phyloP scores from a whole-genome alignment of 2,888 invertebrate genomes.

The Amphipoea lucens region DNA sequence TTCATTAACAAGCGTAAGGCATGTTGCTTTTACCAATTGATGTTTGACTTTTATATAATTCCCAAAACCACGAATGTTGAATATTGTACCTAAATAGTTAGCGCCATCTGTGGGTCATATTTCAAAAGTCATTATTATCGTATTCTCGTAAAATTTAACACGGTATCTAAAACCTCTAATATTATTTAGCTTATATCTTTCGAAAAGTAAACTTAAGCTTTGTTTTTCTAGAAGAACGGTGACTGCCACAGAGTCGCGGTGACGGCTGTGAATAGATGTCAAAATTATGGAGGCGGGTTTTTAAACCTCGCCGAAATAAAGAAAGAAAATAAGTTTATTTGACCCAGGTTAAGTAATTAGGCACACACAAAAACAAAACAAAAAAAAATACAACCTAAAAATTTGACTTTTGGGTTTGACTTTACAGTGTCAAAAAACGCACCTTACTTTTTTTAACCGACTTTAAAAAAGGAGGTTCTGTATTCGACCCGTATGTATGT shows the following conservation, averaged over 20 bases:
- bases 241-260: background rate
- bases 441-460: background rate
- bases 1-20: slow-evolving; percentile 28
- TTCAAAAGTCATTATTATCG: background rate
- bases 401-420: background rate
- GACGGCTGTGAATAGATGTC: no score
- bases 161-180: background rate
- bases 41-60: slow-evolving; percentile 23
- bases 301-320: no score
- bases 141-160: background rate
- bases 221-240: background rate
- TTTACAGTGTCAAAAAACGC: background rate
- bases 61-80: background rate
- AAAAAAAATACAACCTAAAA: no score
- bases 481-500: no score
- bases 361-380: no score
- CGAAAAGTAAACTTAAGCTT: background rate
- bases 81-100: background rate
- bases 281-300: background rate
- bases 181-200: background rate
- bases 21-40: slow-evolving; percentile 9
- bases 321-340: no score
- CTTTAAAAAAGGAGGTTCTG: no score
- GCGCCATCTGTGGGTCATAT: background rate
- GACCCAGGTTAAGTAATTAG: no score